These are phyloP conservation scores for Automeris io DNA, from an alignment of 2,888 invertebrate genomes.

Conservation along the genomic window DNA sequence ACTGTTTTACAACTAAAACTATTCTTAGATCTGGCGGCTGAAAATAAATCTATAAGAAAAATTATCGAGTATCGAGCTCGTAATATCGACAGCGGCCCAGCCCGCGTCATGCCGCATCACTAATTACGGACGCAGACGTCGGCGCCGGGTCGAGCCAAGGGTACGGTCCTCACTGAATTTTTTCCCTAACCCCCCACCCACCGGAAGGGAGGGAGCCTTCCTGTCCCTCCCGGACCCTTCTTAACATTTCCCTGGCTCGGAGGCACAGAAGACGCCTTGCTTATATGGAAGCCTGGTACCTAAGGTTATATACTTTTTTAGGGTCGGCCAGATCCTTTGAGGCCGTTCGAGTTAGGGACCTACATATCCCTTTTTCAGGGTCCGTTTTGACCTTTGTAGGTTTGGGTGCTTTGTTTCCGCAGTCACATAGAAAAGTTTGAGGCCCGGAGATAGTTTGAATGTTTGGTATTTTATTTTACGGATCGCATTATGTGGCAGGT, in stretches of 20 bases:
- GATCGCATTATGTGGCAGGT: too few species aligned
- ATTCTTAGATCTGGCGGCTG: too few species aligned
- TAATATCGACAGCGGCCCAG: conserved; percentile 44
- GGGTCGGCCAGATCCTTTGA: conserved; percentile 69
- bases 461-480: neutral
- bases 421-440: conserved; percentile 2
- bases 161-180: conserved; percentile 71
- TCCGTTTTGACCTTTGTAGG: conserved; percentile 60
- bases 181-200: conserved; percentile 61
- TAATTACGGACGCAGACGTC: conserved; percentile 70
- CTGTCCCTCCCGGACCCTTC: conserved; percentile 69
- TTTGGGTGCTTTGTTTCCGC: conserved; percentile 52
- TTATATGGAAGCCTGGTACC: conserved; percentile 67
- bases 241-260: conserved; percentile 73
- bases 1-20: too few species aligned
- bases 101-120: conserved; percentile 58
- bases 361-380: conserved; percentile 62
- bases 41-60: neutral
- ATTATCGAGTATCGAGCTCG: conserved; percentile 17
- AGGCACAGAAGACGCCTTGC: conserved; percentile 67
- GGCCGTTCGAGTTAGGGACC: conserved; percentile 61
- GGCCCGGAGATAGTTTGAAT: conserved; percentile 14
- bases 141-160: conserved; percentile 68
- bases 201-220: conserved; percentile 56
- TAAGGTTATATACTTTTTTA: conserved; percentile 74